Evolutionary conservation across 2,113 vertebrate genomes (phyloP).

Genomic region (Scytalopus superciliaris): DNA sequence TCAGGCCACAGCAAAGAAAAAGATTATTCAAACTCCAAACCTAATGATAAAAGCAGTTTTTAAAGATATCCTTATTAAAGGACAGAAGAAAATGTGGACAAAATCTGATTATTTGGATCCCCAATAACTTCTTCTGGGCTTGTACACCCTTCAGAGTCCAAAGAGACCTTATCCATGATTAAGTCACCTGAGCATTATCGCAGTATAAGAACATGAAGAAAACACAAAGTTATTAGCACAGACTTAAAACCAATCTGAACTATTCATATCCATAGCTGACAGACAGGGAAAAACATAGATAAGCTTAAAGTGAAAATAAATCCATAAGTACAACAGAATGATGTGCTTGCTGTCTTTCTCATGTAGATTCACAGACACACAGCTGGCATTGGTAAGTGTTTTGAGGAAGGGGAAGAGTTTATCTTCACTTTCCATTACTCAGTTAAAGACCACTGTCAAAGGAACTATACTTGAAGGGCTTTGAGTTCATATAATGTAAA

Average conservation of each 20-base stretch:
- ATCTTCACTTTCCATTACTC: background rate
- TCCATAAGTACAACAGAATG: background rate
- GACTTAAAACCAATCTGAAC: background rate
- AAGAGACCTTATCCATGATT: background rate
- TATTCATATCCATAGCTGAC: background rate
- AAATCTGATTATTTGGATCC: background rate
- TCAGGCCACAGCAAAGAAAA: background rate
- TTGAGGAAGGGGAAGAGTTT: background rate
- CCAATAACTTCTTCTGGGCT: background rate
- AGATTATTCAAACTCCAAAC: background rate
- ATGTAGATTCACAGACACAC: background rate
- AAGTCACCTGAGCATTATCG: background rate
- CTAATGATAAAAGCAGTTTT: background rate
- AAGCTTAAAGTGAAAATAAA: background rate
- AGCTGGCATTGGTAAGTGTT: background rate
- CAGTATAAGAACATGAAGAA: background rate
- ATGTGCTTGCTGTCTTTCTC: rapidly evolving
- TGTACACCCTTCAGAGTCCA: background rate
- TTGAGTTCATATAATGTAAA: background rate
- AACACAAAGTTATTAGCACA: background rate
- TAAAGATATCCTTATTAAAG: background rate
- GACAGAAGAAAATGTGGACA: background rate
- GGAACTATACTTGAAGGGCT: background rate
- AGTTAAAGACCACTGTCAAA: background rate
- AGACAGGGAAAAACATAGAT: background rate